Percentiles rank a stretch among this genome's conserved stretches.
phyloP scores from a whole-genome alignment of 2,113 vertebrate species.

The Maccullochella peelii region DNA sequence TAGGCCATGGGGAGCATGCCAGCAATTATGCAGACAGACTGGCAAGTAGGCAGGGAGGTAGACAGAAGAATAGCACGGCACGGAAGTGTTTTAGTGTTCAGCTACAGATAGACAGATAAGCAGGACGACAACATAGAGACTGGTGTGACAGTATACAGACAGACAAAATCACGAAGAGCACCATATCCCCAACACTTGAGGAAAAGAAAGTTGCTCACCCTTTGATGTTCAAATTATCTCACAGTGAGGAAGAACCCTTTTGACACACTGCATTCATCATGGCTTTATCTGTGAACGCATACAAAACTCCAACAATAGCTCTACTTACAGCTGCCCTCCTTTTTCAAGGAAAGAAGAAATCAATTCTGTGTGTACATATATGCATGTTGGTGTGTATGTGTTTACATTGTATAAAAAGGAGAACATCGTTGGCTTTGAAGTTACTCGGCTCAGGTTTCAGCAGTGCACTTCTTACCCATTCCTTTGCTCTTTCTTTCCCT shows the following conservation, averaged over 20 bases:
- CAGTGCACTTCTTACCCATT: slow-evolving; percentile 11
- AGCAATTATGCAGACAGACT: slow-evolving; percentile 52
- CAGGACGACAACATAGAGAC: neutral
- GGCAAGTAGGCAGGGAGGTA: slow-evolving; percentile 35
- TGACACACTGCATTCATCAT: slow-evolving; percentile 3
- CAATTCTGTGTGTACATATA: neutral
- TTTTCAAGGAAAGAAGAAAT: slow-evolving; percentile 33
- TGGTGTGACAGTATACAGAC: neutral
- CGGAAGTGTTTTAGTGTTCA: slow-evolving; percentile 34
- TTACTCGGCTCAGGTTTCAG: slow-evolving; percentile 37
- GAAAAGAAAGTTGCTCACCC: neutral
- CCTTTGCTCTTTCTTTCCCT: slow-evolving; percentile 8
- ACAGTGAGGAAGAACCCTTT: slow-evolving; percentile 29
- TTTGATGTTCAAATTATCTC: slow-evolving; percentile 39
- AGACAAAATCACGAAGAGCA: neutral
- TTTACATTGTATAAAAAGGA: slow-evolving; percentile 30
- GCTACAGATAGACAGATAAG: slow-evolving; percentile 34
- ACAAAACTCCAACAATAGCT: slow-evolving; percentile 21
- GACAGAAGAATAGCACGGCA: slow-evolving; percentile 50
- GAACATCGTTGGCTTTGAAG: slow-evolving; percentile 45
- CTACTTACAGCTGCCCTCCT: slow-evolving; percentile 29
- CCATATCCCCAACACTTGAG: no score
- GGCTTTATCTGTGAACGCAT: slow-evolving; percentile 15
- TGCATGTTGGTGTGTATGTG: slow-evolving; percentile 8
- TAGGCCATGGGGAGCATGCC: slow-evolving; percentile 39